Evolutionary conservation across 2,888 invertebrate species (phyloP), one percentile per base, ranked within the genome.

Genomic region (Drosophila mayaguana): DNA sequence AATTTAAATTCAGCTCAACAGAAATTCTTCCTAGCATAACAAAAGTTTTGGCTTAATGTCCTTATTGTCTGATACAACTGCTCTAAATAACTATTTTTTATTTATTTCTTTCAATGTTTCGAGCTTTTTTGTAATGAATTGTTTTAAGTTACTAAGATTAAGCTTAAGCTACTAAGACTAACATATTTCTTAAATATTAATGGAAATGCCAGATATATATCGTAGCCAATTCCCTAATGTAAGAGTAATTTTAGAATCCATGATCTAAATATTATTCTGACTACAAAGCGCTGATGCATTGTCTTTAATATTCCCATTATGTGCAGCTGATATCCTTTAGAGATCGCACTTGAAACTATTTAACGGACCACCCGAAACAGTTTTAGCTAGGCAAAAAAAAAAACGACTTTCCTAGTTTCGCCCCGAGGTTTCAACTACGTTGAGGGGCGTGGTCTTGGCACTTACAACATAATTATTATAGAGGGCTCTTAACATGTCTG

Each of bases 391-490:
- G 38, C 43, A 46, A 22, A 69, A 62, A 36, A 36, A 14, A 36
- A 36, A 59, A 56, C 20, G 7, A 53, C 54, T 61, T 32, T 40
- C 38, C 20, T 63, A 38, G 46, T 28, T 45, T 18, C 12, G 53
- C 22, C 42, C 12, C 25, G 22, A 51, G 46, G 60, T 18, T 42
- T 16, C 43, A 54, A 74, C 25, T 38, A 5, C 20, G 12, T 48
- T 45, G 38, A 20, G 32, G 65, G 84, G 84, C 88, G 85, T 85
- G 65, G 36, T 59, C 11, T 45, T 11, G 55, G 67, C 83, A 76
- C 81, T 86, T 80, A 86, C 84, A 86, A 77, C 88, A 86, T 80
- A 86, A 86, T 88, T 88, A 83, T 81, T 57, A 61, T 56, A 60
- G 57, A 63, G 65, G 51, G 18, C 34, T 63, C 74, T 75, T 67